Base-by-base conservation (phyloP, 2,113 vertebrate species). In the Osmerus eperlanus region DNA sequence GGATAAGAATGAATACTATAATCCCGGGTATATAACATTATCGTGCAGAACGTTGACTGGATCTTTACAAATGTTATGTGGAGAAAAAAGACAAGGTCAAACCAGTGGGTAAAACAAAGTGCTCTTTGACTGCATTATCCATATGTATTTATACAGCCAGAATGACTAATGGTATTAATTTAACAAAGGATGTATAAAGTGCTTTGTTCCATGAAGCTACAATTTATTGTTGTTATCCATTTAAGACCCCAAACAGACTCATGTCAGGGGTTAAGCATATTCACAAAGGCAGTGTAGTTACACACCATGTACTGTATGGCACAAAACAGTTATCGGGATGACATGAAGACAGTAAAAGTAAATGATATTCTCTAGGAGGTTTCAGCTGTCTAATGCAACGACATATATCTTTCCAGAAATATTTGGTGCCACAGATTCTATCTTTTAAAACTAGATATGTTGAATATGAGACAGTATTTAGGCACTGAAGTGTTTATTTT, bases 1-100 rank as follows among this genome's bases (percentile, higher is more conserved):
- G 81, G 73, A 65, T 78, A 71, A 67, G 69, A 78, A 78, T 79
- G 72, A 77, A 79, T 73, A 41, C 64, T 62, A 67, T 78, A 81
- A 79, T 87, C 82, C 85, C 41, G 71, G 69, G 55, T 73, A 66
- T 83, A 74, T 81, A 75, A 70, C 73, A 78, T 82, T 83, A 80
- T 78, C 63, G 70, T 65, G 64, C 68, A 78, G 72, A 79, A 61
- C 58, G 70, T 74, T 74, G 71, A 76, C 69, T 29, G 65, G 75
- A 68, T 54, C 76, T 72, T 83, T 81, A 77, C 71, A 81, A 73
- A 78, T 84, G 78, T 70, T 86, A 86, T 72, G 70, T 76, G 32
- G 79, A 67, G 59, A 65, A 53, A 81, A 56, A 73, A 77, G 79
- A 79, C 65, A 79, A 83, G 82, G 74, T 87, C 80, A 78, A 68